Percentiles rank a stretch among this genome's conserved stretches.
Conservation (phyloP, 64 coral and sea anemone genomes). For the Dendronephthya gigantea region DNA sequence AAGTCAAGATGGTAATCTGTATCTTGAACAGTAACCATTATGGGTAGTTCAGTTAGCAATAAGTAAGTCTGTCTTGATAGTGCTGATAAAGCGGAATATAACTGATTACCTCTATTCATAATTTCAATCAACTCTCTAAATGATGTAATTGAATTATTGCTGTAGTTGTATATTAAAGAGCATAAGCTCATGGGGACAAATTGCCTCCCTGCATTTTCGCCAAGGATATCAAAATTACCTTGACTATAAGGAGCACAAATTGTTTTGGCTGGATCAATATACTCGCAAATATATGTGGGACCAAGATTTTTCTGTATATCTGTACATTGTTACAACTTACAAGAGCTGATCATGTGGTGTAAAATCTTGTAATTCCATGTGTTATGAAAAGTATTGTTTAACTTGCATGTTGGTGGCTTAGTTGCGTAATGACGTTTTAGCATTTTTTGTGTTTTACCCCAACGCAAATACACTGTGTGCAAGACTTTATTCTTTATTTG, state of each 20-base stretch:
- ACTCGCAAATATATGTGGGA: too few relatives aligned
- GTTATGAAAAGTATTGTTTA: too few relatives aligned
- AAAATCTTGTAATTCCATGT: not conserved
- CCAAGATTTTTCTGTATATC: not conserved
- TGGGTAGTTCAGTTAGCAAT: not conserved
- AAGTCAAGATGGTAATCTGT: not conserved
- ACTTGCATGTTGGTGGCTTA: too few relatives aligned
- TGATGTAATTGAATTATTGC: not conserved
- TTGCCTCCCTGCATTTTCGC: not conserved
- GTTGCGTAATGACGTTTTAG: too few relatives aligned
- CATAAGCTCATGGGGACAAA: not conserved
- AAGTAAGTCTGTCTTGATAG: not conserved
- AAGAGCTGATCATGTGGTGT: not conserved
- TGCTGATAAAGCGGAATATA: not conserved
- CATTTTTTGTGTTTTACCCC: too few relatives aligned
- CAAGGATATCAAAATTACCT: not conserved
- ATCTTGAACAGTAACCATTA: slow-evolving; percentile 7
- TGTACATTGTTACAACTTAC: not conserved
- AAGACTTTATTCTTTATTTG: too few relatives aligned
- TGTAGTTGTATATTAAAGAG: not conserved
- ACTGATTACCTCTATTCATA: not conserved
- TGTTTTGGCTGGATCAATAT: not conserved
- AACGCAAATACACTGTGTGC: too few relatives aligned
- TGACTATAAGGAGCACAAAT: slow-evolving; percentile 8
- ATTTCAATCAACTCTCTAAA: not conserved